These are phyloP conservation scores for Poeciliopsis presidionis DNA, from an alignment of 2,797 vertebrate genomes.

Conservation along the genomic window DNA sequence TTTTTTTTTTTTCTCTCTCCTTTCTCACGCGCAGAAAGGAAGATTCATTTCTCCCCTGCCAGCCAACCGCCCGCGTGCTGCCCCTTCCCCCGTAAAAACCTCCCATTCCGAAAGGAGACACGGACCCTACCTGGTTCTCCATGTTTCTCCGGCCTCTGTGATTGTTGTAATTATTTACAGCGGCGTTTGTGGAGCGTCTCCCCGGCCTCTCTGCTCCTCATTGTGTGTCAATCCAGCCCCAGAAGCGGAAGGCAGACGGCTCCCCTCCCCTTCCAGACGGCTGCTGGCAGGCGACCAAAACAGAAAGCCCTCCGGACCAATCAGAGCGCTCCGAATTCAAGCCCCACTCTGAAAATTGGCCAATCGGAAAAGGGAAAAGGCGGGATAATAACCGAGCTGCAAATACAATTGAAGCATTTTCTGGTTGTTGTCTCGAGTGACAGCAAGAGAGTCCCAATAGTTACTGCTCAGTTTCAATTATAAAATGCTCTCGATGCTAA, in stretches of 20 bases:
- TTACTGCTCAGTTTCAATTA: constrained; percentile 67
- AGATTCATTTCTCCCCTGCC: constrained; percentile 64
- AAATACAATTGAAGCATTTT: constrained; percentile 78
- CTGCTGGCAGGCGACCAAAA: constrained; percentile 79
- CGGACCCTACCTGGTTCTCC: constrained; percentile 85
- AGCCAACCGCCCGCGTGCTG: constrained; percentile 52
- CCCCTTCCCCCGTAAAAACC: constrained; percentile 52
- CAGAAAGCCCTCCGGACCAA: constrained; percentile 77
- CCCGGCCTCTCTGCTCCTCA: constrained; percentile 84
- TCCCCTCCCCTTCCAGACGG: constrained; percentile 82
- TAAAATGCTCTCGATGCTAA: constrained; percentile 74
- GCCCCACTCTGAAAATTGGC: constrained; percentile 42
- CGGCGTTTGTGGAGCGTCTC: constrained; percentile 81
- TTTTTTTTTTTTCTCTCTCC: constrained; percentile 47
- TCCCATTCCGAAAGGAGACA: constrained; percentile 42
- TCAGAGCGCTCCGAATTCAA: constrained; percentile 35
- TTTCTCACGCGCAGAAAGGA: constrained; percentile 68
- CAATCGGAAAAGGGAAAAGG: constrained; percentile 56
- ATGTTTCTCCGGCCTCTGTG: constrained; percentile 80
- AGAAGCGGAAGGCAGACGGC: constrained; percentile 84
- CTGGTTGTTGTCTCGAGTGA: constrained; percentile 73
- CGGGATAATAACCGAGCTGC: constrained; percentile 61
- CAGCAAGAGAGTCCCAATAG: constrained; percentile 74
- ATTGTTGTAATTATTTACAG: constrained; percentile 85
- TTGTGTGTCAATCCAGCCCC: constrained; percentile 88